Evolutionary conservation across 2,797 vertebrate genomes (phyloP), one percentile per base, ranked within the genome.

Genomic region (Sebastes oblongus): DNA sequence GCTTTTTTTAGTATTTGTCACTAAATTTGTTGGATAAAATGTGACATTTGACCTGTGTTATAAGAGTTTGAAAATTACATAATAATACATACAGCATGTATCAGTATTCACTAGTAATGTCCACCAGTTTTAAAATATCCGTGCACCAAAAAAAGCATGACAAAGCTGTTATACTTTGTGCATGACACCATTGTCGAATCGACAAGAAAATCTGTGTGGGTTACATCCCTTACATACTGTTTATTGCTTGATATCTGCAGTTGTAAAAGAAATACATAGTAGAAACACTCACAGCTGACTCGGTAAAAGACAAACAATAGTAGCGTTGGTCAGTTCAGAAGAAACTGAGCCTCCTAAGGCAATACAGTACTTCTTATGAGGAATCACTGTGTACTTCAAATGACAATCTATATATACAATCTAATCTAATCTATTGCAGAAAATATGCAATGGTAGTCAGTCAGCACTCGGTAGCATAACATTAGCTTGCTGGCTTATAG

Each of bases 401-500:
- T 25, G 25, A 25, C 25, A 25, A 25, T 25, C 25, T 25, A 25
- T 25, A 25, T 25, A 25, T 3, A 25, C 25, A 25, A 25, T 25
- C 25, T 25, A 25, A 25, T 25, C 25, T 25, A 25, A 25, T 25
- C 25, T 25, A 25, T 4, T 25, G 59, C 62, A 66, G 24, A 61
- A 30, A 72, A 64, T 69, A 67, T 69, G 70, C 52, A 74, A 42
- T 12, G 54, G 12, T 56, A 70, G 46, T 84, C 50, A 3, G 50
- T 50, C 62, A 68, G 13, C 27, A 77, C 10, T 74, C 67, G 60
- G 30, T 46, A 36, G 39, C 66, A 29, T 64, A 60, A 18, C 29
- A 81, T 50, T 77, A 76, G 56, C 60, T 75, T 66, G 20, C 30
- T 62, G 39, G 34, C 61, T 84, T 72, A 85, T 39, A 56, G 62